Base-by-base conservation (phyloP, 2,888 invertebrate genomes). In the Pharmacophagus antenor region DNA sequence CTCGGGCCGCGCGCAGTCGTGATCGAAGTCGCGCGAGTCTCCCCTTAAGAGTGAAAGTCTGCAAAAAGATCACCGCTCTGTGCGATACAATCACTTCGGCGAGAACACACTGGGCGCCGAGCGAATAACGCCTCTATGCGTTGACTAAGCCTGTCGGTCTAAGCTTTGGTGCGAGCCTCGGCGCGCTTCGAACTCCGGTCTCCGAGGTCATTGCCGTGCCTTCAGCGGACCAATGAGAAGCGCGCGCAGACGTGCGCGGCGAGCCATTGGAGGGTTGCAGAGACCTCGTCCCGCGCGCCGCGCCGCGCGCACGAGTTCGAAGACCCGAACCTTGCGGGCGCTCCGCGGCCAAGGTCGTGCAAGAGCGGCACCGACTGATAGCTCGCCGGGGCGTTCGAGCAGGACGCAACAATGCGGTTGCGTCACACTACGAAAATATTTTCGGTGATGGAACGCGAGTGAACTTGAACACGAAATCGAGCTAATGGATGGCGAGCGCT, bases 251-350 rank as follows among this genome's bases (percentile, higher is more conserved):
- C 82, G 80, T 68, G 80, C 84, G 82, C 80, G 80, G 81, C 80
- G 75, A 78, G 80, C 80, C 75, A 88, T 87, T 89, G 88, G 91
- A 76, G 76, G 86, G 84, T 77, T 73, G 68, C 65, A 64, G 70
- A 75, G 79, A 80, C 84, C 88, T 77, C 85, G 75, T 79, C 87
- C 79, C 73, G 80, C 82, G 72, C 81, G 79, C 79, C 83, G 65
- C 73, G 69, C 79, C 79, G 71, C 86, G 70, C 79, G 75, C 74
- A 67, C 70, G 88, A 93, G 94, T 94, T 94, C 95, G 94, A 94
- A 94, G 94, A 93, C 94, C 93, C 91, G 94, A 94, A 95, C 95
- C 95, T 95, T 95, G 95, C 94, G 94, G 94, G 94, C 94, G 94
- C 95, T 93, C 95, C 93, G 95, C 94, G 93, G 94, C 93, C 93